Conservation (phyloP, 1,140 invertebrate genomes). For the Drosophila ercepeae region DNA sequence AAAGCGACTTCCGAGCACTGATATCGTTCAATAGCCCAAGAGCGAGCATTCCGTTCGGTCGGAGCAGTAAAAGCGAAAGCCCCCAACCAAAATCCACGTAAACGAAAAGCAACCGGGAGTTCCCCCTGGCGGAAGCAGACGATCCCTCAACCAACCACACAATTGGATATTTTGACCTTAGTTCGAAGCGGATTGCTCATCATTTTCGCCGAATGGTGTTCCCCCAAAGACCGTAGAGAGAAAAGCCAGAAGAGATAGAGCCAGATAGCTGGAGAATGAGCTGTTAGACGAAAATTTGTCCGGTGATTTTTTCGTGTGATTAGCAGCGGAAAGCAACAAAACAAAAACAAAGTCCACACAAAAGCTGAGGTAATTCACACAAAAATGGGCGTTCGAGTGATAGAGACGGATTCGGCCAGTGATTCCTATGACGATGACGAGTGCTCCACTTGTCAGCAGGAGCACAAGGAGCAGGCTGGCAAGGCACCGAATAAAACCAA, state of each 20-base stretch:
- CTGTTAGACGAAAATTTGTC: slow-evolving; percentile 2
- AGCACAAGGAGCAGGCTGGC: slow-evolving; percentile 6
- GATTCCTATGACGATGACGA: slow-evolving; percentile 74
- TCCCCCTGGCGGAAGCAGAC: slow-evolving; percentile 42
- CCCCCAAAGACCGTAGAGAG: slow-evolving; percentile 13
- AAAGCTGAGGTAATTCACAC: slow-evolving; percentile 45
- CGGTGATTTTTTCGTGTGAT: slow-evolving; percentile 59
- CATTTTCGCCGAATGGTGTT: slow-evolving; percentile 4
- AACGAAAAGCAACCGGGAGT: slow-evolving; percentile 41
- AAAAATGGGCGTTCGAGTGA: slow-evolving; percentile 64
- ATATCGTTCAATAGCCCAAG: slow-evolving; percentile 58
- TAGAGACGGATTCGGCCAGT: slow-evolving; percentile 69
- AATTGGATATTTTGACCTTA: slow-evolving; percentile 57
- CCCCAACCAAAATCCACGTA: slow-evolving; percentile 4
- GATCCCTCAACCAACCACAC: slow-evolving; percentile 12
- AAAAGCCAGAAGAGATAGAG: slow-evolving; percentile 16
- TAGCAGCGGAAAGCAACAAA: slow-evolving; percentile 54
- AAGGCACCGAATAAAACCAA: slow-evolving; percentile 44
- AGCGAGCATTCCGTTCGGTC: slow-evolving; percentile 15
- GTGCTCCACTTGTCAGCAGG: slow-evolving; percentile 45
- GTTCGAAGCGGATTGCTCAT: slow-evolving; percentile 25
- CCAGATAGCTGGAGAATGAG: slow-evolving; percentile 20
- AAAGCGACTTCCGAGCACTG: slow-evolving; percentile 35
- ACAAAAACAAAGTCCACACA: not conserved
- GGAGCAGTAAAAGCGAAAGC: slow-evolving; percentile 9